phyloP scores from a whole-genome alignment of 2,797 vertebrate genomes.

The Crax fasciolata region DNA sequence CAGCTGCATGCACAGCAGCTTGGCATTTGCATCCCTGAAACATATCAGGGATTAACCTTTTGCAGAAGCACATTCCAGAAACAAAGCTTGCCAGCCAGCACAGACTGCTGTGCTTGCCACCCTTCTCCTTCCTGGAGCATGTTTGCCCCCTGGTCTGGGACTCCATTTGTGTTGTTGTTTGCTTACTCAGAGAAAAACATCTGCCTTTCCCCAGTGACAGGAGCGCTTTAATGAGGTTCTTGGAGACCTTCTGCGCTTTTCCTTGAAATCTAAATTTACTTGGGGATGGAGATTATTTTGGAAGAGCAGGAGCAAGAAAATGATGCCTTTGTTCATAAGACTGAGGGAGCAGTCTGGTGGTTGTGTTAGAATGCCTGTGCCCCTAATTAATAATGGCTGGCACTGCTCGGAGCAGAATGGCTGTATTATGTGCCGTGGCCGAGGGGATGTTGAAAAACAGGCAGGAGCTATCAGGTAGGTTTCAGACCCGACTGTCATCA shows the following conservation, averaged over 20 bases:
- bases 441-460: constrained; percentile 61
- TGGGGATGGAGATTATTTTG: constrained; percentile 7
- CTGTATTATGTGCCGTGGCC: constrained; percentile 35
- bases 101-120: neutral
- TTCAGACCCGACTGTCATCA: neutral
- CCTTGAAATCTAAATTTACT: constrained; percentile 28
- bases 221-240: constrained; percentile 9
- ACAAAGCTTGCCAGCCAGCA: accelerated
- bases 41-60: constrained; percentile 20
- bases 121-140: neutral
- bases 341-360: neutral
- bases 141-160: neutral
- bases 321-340: constrained; percentile 43
- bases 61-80: constrained; percentile 5
- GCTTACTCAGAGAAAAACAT: neutral
- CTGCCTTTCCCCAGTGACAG: neutral
- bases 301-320: neutral
- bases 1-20: neutral
- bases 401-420: constrained; percentile 26
- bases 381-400: constrained; percentile 56
- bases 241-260: neutral
- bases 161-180: neutral
- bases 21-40: neutral
- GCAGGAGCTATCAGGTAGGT: constrained; percentile 44
- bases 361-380: neutral